These are phyloP conservation scores for Epinotia nisella DNA, from an alignment of 2,888 invertebrate genomes.

Conservation along the genomic window DNA sequence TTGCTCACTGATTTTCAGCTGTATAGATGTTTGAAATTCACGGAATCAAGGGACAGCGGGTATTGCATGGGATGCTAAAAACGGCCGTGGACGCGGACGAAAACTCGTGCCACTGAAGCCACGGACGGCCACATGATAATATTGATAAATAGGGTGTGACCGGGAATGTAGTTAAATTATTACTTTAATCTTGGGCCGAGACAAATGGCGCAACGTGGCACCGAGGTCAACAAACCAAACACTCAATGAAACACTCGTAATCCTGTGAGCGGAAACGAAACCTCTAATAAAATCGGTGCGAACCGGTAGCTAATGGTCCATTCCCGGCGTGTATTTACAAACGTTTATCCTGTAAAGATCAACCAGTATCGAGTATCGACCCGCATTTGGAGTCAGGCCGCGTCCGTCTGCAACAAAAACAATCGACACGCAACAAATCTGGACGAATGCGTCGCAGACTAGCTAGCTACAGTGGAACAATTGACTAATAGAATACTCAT, in stretches of 20 bases:
- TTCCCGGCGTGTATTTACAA: constrained; percentile 24
- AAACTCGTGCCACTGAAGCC: too few species aligned
- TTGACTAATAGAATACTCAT: too few species aligned
- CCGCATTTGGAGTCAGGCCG: constrained; percentile 41
- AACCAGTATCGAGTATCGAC: constrained; percentile 39
- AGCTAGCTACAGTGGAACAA: constrained; percentile 49
- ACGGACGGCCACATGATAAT: too few species aligned
- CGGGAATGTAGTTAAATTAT: too few species aligned
- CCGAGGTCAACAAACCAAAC: background rate
- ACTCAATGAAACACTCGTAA: constrained; percentile 5
- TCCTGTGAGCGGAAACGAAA: constrained; percentile 14
- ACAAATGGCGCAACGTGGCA: too few species aligned
- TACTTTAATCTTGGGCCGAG: too few species aligned
- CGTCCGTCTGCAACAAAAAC: constrained; percentile 59
- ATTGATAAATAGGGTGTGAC: too few species aligned
- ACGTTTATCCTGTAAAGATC: constrained; percentile 32
- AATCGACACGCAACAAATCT: constrained; percentile 80
- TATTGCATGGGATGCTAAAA: too few species aligned
- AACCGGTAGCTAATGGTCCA: constrained; percentile 32
- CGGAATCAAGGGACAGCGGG: too few species aligned
- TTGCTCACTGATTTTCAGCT: too few species aligned
- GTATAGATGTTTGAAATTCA: too few species aligned
- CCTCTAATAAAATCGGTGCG: constrained; percentile 27
- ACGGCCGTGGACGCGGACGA: too few species aligned
- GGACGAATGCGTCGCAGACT: constrained; percentile 55